Conservation (phyloP, 1,140 invertebrate genomes). For the Drosophila subobscura region DNA sequence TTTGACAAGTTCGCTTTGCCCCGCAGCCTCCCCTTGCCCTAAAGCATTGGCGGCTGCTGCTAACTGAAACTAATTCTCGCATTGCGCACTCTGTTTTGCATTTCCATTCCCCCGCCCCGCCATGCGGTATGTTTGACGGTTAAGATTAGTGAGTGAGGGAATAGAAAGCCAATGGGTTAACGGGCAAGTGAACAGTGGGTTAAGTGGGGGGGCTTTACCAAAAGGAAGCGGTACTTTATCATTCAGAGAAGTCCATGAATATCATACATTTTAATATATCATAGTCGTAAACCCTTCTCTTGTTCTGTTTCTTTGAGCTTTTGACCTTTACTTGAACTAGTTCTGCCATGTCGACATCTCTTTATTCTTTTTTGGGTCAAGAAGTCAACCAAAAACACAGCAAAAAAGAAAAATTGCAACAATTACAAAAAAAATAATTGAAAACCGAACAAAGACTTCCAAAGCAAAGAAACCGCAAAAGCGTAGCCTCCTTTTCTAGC, state of each 20-base stretch:
- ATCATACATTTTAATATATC: too few species aligned
- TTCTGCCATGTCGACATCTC: slow-evolving; percentile 39
- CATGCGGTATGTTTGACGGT: too few species aligned
- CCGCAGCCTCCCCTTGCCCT: background rate
- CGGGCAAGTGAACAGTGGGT: too few species aligned
- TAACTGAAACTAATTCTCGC: slow-evolving; percentile 62
- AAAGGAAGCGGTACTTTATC: too few species aligned
- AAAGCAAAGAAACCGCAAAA: slow-evolving; percentile 11
- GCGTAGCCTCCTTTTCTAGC: too few species aligned
- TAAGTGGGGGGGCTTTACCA: too few species aligned
- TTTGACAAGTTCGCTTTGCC: slow-evolving; percentile 19
- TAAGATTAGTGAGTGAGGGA: background rate
- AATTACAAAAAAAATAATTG: slow-evolving; percentile 35
- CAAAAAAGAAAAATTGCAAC: slow-evolving; percentile 35
- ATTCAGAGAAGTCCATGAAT: too few species aligned
- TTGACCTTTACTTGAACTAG: slow-evolving; percentile 24
- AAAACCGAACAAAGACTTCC: slow-evolving; percentile 15
- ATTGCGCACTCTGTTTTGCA: slow-evolving; percentile 22
- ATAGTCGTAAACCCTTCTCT: background rate
- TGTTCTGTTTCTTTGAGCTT: slow-evolving; percentile 7
- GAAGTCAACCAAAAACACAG: slow-evolving; percentile 27
- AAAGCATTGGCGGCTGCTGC: slow-evolving; percentile 20
- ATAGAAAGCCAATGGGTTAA: background rate
- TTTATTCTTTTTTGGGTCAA: slow-evolving; percentile 35
- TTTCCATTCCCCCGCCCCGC: slow-evolving; percentile 1